Percentiles rank a stretch among this genome's conserved stretches.
Evolutionary conservation across 2,888 invertebrate genomes (phyloP).

Genomic region (Abrostola tripartita): DNA sequence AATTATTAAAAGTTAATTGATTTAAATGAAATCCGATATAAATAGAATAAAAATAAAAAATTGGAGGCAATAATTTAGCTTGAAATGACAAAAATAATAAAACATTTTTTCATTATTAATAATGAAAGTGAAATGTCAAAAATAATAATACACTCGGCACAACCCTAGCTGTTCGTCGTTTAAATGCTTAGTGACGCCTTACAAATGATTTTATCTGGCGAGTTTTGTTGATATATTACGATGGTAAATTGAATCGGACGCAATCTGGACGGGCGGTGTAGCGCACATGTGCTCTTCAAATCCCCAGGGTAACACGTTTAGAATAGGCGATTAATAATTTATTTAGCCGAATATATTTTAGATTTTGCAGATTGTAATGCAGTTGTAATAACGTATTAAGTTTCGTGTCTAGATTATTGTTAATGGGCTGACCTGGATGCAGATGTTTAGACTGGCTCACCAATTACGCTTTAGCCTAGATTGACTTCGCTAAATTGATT

Average conservation of each 20-base stretch:
- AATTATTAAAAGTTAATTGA: no score
- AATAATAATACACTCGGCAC: conserved; percentile 9
- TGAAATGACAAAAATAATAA: background rate
- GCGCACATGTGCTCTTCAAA: conserved; percentile 73
- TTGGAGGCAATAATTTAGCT: no score
- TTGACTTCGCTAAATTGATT: no score
- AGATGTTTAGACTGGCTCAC: no score
- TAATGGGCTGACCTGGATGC: no score
- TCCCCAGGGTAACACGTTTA: conserved; percentile 61
- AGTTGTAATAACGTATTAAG: background rate
- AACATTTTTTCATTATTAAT: background rate
- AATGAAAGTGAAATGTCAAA: background rate
- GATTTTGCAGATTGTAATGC: background rate
- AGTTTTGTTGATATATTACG: conserved; percentile 85
- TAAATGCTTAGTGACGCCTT: conserved; percentile 82
- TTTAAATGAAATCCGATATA: no score
- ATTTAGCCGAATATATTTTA: conserved; percentile 38
- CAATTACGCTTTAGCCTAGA: no score
- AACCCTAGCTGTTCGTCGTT: conserved; percentile 70
- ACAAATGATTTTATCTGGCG: conserved; percentile 84
- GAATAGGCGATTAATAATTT: conserved; percentile 49
- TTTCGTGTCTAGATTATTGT: no score
- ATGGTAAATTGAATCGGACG: conserved; percentile 84
- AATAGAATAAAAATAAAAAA: no score
- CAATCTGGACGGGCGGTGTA: conserved; percentile 75